A percentile compares a stretch with the other conserved stretches of the same genome.
These are phyloP conservation scores for Euphydryas editha DNA, from an alignment of 2,888 invertebrate species.

Conservation along the genomic window DNA sequence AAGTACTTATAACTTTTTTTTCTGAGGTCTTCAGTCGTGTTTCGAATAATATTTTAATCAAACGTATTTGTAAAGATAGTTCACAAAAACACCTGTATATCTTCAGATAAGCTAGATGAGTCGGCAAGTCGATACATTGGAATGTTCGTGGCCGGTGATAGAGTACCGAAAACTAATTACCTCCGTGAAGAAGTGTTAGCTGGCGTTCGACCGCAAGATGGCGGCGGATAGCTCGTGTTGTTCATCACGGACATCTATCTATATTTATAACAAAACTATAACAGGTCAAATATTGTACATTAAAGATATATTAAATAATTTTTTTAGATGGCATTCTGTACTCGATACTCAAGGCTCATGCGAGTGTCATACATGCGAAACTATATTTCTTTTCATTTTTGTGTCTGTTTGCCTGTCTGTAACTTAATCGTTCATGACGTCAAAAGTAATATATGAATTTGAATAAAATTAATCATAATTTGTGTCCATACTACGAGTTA, in stretches of 20 bases:
- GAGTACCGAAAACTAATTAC: slow-evolving; percentile 72
- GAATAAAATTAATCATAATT: too few relatives aligned
- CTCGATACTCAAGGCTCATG: too few relatives aligned
- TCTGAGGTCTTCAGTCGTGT: not conserved
- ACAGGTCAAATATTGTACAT: too few relatives aligned
- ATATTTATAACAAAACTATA: too few relatives aligned
- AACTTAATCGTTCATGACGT: too few relatives aligned
- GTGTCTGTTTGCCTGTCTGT: too few relatives aligned
- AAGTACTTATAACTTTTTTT: not conserved
- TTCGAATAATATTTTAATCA: slow-evolving; percentile 34
- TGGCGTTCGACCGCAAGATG: slow-evolving; percentile 47
- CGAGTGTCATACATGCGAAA: too few relatives aligned
- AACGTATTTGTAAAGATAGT: slow-evolving; percentile 60
- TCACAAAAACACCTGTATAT: slow-evolving; percentile 67
- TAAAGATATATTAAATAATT: too few relatives aligned
- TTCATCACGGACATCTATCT: not conserved
- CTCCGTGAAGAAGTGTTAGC: slow-evolving; percentile 52
- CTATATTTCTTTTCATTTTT: too few relatives aligned
- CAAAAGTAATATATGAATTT: too few relatives aligned
- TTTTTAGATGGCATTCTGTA: too few relatives aligned
- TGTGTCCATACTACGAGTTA: too few relatives aligned
- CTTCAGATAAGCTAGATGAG: slow-evolving; percentile 56
- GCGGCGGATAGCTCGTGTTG: slow-evolving; percentile 16
- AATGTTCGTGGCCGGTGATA: slow-evolving; percentile 69
- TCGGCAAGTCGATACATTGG: slow-evolving; percentile 59